These are phyloP conservation scores for Leucophenga varia DNA, from an alignment of 1,140 invertebrate species.

Conservation along the genomic window DNA sequence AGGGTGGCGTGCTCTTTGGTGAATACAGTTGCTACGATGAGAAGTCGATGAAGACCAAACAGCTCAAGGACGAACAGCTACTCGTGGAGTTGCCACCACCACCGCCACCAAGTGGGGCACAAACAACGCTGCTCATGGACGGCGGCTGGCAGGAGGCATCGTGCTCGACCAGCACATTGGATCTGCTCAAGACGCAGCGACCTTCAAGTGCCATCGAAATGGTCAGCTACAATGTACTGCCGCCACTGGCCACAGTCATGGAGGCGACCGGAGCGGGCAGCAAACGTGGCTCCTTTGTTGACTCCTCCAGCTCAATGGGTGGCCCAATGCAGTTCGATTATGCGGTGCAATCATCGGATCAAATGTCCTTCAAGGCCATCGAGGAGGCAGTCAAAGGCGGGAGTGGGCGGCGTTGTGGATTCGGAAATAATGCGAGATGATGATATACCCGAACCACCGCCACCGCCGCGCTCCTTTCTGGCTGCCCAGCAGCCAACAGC, in stretches of 20 bases:
- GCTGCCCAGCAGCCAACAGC: conserved; percentile 36
- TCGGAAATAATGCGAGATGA: conserved; percentile 58
- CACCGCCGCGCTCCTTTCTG: conserved; percentile 62
- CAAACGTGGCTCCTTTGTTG: conserved; percentile 43
- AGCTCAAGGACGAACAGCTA: conserved; percentile 65
- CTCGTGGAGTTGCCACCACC: too few species aligned
- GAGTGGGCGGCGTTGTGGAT: conserved; percentile 32
- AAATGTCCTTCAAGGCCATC: conserved; percentile 55
- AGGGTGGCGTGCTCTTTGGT: conserved; percentile 57
- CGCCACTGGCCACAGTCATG: conserved; percentile 22
- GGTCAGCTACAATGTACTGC: conserved; percentile 30
- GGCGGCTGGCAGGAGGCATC: conserved; percentile 29
- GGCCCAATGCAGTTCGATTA: conserved; percentile 42
- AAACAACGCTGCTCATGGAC: conserved; percentile 47
- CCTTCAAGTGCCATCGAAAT: too few species aligned
- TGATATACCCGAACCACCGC: conserved; percentile 68
- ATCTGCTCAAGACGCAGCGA: conserved; percentile 49
- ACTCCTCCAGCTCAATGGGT: conserved; percentile 18
- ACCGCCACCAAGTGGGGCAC: conserved; percentile 44
- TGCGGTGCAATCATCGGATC: conserved; percentile 58
- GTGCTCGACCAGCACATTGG: conserved; percentile 45
- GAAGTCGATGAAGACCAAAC: conserved; percentile 62
- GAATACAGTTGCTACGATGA: conserved; percentile 68
- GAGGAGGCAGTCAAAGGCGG: conserved; percentile 60
- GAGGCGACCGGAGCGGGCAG: too few species aligned